Percentiles rank a stretch among this genome's conserved stretches.
phyloP scores from a whole-genome alignment of 2,797 vertebrate species.

The Notamacropus eugenii region DNA sequence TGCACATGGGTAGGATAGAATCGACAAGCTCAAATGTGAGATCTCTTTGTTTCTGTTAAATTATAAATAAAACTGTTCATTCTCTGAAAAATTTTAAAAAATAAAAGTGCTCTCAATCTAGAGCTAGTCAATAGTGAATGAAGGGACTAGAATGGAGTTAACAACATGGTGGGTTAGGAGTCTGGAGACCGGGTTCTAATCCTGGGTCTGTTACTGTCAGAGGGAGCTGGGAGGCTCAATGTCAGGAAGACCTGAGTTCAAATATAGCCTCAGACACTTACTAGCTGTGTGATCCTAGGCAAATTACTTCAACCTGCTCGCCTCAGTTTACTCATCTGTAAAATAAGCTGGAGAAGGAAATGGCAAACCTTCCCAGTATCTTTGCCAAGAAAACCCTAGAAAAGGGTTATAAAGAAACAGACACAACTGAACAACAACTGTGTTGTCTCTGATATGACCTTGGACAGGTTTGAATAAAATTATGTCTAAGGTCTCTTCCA shows the following conservation, averaged over 20 bases:
- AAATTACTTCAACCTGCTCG: neutral
- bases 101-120: neutral
- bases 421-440: neutral
- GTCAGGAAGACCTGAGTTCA: constrained; percentile 5
- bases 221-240: neutral
- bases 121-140: constrained; percentile 19
- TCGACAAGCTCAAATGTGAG: neutral
- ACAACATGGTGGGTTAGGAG: neutral
- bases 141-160: constrained; percentile 31
- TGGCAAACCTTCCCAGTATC: neutral
- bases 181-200: neutral
- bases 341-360: neutral
- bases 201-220: neutral
- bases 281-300: neutral
- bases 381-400: neutral
- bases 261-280: constrained; percentile 26
- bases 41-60: neutral
- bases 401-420: neutral
- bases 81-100: neutral
- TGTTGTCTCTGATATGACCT: neutral
- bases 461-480: neutral
- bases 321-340: constrained; percentile 9
- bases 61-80: neutral
- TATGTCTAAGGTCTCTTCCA: neutral
- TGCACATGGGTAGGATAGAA: neutral